Evolutionary conservation across 2,797 vertebrate species (phyloP), one percentile per base, ranked within the genome.

Genomic region (Carcharodon carcharias): DNA sequence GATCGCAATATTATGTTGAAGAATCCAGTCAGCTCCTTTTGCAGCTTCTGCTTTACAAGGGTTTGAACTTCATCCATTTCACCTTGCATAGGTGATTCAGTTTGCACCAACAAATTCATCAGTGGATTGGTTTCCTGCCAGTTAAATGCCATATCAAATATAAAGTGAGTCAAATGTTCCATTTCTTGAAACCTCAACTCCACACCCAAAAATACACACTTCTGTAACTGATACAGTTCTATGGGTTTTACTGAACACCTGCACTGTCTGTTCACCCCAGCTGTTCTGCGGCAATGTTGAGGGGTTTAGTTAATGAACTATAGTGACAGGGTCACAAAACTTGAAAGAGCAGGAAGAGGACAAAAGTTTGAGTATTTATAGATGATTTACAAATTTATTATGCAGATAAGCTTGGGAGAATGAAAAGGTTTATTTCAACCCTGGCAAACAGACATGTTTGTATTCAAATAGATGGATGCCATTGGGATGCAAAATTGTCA

Each of bases 1-100:
- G 97, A 96, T 96, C 98, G 97, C 77, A 99, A 98, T 96, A 99
- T 91, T 0, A 97, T 98, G 96, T 97, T 99, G 97, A 99, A 99
- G 97, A 99, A 98, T 92, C 89, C 65, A 58, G 98, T 97, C 97
- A 99, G 98, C 95, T 99, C 99, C 97, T 98, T 98, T 97, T 99
- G 99, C 65, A 99, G 98, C 54, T 98, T 98, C 97, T 99, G 99
- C 97, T 98, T 98, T 96, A 99, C 97, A 40, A 98, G 98, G 96
- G 97, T 97, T 97, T 98, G 98, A n/a, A 97, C 88, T 95, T 98
- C 98, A 96, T 98, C 98, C 1, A 96, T 71, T 96, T 98, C 98
- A 96, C 97, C 98, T 82, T 63, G 97, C 2, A 96, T 97, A 96
- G 97, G 98, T 1, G 97, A 97, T 97, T 99, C 98, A 63, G 97